phyloP scores from a whole-genome alignment of 2,888 invertebrate species.

The Gymnosoma rotundatum region DNA sequence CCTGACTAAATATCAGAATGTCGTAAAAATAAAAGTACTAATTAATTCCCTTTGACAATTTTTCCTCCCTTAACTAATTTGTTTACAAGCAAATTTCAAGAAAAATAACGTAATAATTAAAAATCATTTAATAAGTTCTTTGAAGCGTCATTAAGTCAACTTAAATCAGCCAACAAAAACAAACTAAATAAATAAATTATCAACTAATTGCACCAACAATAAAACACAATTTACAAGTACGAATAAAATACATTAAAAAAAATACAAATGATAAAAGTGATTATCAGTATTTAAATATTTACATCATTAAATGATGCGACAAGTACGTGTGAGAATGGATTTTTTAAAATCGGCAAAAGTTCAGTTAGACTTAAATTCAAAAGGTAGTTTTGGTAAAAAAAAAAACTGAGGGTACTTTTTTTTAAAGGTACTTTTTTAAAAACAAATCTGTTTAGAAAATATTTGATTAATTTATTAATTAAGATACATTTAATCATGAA shows the following conservation, averaged over 20 bases:
- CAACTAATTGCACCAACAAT: constrained; percentile 24
- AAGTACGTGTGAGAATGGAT: neutral
- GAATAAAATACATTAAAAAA: constrained; percentile 5
- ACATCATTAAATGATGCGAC: constrained; percentile 53
- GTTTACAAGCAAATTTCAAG: neutral
- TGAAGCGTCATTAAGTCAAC: constrained; percentile 23
- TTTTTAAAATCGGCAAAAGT: neutral
- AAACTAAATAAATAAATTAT: neutral
- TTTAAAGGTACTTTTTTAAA: neutral
- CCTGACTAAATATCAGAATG: neutral
- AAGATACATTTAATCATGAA: no score
- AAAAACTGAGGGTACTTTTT: no score
- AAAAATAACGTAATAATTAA: constrained; percentile 29
- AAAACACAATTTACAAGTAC: constrained; percentile 25
- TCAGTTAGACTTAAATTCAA: neutral
- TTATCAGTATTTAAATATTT: constrained; percentile 60
- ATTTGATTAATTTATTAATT: no score
- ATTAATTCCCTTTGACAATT: neutral
- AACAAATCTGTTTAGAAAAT: no score
- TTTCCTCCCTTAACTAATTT: neutral
- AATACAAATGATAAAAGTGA: constrained; percentile 15
- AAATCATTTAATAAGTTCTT: constrained; percentile 52
- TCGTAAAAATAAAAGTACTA: neutral
- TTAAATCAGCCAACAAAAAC: no score
- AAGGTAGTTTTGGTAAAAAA: no score